Base-by-base conservation (phyloP, 2,797 vertebrate species). In the Anableps anableps region DNA sequence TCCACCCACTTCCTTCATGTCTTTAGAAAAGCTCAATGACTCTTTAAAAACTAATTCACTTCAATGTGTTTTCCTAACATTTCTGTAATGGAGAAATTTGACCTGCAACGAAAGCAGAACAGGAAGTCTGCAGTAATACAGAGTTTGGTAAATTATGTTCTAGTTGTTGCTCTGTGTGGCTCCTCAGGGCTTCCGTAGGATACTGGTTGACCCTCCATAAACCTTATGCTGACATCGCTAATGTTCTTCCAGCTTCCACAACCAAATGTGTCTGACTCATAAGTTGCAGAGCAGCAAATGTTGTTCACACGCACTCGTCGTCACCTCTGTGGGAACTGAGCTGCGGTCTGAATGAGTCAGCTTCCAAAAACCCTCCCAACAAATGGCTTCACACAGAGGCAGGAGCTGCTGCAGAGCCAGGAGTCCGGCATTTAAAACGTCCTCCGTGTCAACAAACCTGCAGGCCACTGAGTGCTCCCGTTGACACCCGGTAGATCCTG, bases 271-370 rank as follows among this genome's bases (percentile, higher is more conserved):
- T 41, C 41, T 6, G 72, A 47, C 60, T 85, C 84, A 78, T 10
- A 77, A 26, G 60, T 86, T 82, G 77, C 81, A 77, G 72, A 70
- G 36, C 75, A 88, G 70, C 75, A 82, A 81, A 86, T 83, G 75
- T 55, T 34, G 3, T 48, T 14, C 73, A 45, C 84, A 19, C 72
- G 47, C 60, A 19, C 38, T 26, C 74, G 64, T 73, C 78, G 73
- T 17, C 82, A 48, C 29, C 74, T 16, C 50, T 9, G 55, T 85
- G 86, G 81, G 86, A 88, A 81, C 50, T 48, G 74, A 34, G 79
- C 72, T 62, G 82, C 75, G 64, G 79, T 82, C 74, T 16, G 9
- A 34, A n/a, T 43, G 23, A 34, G 9, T 16, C 21, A 26, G 43
- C 66, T 17, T 50, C 45, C 45, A 50, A 31, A 48, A 48, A 19